Percentiles rank a stretch among this genome's conserved stretches.
These are phyloP conservation scores for Rapana venosa DNA, from an alignment of 2,888 invertebrate species.

Conservation along the genomic window DNA sequence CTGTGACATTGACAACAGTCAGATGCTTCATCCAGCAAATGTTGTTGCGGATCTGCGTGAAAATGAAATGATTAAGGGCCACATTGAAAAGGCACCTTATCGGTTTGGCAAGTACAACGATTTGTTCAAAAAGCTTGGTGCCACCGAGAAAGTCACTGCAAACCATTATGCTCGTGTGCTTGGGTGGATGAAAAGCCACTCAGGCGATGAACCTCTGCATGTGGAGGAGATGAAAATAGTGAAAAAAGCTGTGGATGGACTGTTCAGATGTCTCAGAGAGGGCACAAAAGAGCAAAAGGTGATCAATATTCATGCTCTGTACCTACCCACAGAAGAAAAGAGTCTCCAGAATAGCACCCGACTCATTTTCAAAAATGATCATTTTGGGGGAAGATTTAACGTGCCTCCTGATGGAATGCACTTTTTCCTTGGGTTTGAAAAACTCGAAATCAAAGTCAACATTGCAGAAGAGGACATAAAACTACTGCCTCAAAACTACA, in stretches of 20 bases:
- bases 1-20: constrained; percentile 17
- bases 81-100: constrained; percentile 56
- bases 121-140: constrained; percentile 59
- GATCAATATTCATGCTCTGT: neutral
- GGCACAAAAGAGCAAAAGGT: neutral
- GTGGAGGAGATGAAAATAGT: constrained; percentile 28
- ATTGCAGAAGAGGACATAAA: neutral
- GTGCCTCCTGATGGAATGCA: neutral
- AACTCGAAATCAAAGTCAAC: neutral
- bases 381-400: neutral
- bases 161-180: constrained; percentile 58
- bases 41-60: constrained; percentile 49
- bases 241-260: constrained; percentile 10
- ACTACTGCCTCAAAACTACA: constrained; percentile 20
- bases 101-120: constrained; percentile 52
- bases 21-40: constrained; percentile 44
- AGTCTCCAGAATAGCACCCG: neutral
- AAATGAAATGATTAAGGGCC: constrained; percentile 57
- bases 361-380: neutral
- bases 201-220: neutral
- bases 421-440: constrained; percentile 16
- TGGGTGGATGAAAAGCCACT: constrained; percentile 38
- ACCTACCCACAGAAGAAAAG: constrained; percentile 10
- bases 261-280: constrained; percentile 16
- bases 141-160: constrained; percentile 48